Base-by-base conservation (phyloP, 2,113 vertebrate species). In the Solenodon paradoxus region DNA sequence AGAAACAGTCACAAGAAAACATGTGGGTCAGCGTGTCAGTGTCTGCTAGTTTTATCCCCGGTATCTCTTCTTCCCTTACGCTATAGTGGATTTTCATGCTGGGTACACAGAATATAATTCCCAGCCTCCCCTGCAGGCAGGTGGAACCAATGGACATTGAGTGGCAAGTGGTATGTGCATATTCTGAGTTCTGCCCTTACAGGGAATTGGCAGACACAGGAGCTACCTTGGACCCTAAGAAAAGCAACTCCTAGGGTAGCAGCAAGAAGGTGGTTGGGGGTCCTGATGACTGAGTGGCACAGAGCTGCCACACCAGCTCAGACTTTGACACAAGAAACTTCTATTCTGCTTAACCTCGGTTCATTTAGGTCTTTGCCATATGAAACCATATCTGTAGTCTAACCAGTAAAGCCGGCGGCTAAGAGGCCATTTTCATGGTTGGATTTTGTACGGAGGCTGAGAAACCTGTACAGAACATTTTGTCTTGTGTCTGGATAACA, bases 381-480 rank as follows among this genome's bases (percentile, higher is more conserved):
- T 42, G 47, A 87, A 92, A 87, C n/a, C 15, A 92, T 86, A 80
- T 32, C 38, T 84, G 88, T 4, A 42, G 49, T 10, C n/a, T 69
- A 94, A 81, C 38, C 64, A 49, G 88, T 15, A 71, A 0, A 90
- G 66, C 17, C 38, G 93, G 78, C 84, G 89, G 40, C 30, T 47
- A 68, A 55, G 38, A 77, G 88, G n/a, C 9, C 40, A 69, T 83
- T 92, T 78, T 71, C 68, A 88, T 9, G 51, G 74, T 3, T 82
- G 40, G 84, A 42, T 61, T 64, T 83, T 86, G 61, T 84, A 75
- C 20, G n/a, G 38, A 90, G 53, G 91, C 35, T 77, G 35, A 59
- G 64, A 96, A 88, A 81, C 42, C 66, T 63, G 45, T 0, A 35
- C 53, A 74, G n/a, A 95, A 55, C 61, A 95, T 87, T 89, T 75